Evolutionary conservation across 2,113 vertebrate genomes (phyloP).

Genomic region (Acrocephalus arundinaceus): DNA sequence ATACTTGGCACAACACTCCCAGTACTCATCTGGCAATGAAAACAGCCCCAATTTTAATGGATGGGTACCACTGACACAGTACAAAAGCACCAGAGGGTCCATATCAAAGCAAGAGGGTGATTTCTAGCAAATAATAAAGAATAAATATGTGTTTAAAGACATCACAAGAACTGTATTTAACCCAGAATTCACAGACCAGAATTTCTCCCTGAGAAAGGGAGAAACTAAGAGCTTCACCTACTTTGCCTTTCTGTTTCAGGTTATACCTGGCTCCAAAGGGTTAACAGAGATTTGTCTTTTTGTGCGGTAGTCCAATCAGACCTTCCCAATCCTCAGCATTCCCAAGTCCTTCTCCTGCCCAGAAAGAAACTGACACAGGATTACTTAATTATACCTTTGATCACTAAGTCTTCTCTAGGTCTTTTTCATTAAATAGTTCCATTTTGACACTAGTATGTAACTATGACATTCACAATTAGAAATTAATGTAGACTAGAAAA

Average conservation of each 20-base stretch:
- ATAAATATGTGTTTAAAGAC: not conserved
- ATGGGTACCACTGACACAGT: not conserved
- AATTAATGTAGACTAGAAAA: not conserved
- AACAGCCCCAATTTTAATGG: accelerated
- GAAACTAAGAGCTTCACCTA: not conserved
- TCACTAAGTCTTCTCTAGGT: not conserved
- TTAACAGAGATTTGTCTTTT: not conserved
- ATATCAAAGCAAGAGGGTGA: not conserved
- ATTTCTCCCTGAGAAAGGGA: not conserved
- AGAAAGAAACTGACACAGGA: not conserved
- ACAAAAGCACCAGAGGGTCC: not conserved
- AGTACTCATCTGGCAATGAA: not conserved
- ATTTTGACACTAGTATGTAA: not conserved
- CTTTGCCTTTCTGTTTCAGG: not conserved
- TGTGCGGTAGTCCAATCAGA: not conserved
- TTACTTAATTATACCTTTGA: not conserved
- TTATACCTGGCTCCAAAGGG: not conserved
- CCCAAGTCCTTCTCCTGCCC: not conserved
- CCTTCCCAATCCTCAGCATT: not conserved
- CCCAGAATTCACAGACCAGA: not conserved
- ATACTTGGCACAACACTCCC: accelerated
- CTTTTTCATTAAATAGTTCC: not conserved
- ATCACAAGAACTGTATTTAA: not conserved
- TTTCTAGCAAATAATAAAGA: not conserved
- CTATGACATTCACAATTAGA: not conserved